Evolutionary conservation across 1,140 invertebrate species (phyloP).

Genomic region (Cydia amplana): DNA sequence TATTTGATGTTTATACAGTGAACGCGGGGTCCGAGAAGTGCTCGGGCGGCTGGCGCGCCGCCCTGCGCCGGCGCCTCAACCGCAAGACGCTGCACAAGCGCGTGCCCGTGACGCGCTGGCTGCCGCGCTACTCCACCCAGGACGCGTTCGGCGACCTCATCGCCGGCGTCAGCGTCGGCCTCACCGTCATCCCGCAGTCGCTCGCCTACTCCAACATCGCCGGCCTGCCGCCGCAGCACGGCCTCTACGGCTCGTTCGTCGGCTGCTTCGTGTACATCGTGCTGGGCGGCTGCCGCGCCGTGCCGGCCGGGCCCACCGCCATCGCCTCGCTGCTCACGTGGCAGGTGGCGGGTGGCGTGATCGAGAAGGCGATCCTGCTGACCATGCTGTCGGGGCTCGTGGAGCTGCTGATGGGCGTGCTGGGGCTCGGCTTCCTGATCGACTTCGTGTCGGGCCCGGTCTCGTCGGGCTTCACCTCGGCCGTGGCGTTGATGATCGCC

Average conservation of each 20-base stretch:
- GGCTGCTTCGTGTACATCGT: constrained; percentile 95
- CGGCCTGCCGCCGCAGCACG: constrained; percentile 89
- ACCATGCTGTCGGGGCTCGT: constrained; percentile 89
- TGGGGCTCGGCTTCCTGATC: constrained; percentile 94
- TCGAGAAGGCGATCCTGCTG: constrained; percentile 89
- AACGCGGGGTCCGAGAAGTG: constrained; percentile 45
- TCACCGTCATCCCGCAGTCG: constrained; percentile 91
- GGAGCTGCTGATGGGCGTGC: constrained; percentile 90
- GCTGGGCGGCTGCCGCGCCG: constrained; percentile 94
- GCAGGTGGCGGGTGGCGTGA: constrained; percentile 85
- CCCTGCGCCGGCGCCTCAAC: constrained; percentile 76
- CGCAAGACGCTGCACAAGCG: constrained; percentile 85
- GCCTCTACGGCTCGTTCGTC: constrained; percentile 94
- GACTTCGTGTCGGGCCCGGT: constrained; percentile 97
- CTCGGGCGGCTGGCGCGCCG: constrained; percentile 60
- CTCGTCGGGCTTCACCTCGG: constrained; percentile 95
- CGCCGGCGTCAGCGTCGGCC: constrained; percentile 91
- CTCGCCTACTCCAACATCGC: constrained; percentile 92
- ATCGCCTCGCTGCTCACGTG: constrained; percentile 90
- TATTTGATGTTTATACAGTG: constrained; percentile 44
- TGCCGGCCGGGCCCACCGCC: constrained; percentile 93
- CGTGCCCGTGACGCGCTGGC: constrained; percentile 86
- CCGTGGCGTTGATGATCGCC: constrained; percentile 94
- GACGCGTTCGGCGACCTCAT: constrained; percentile 89
- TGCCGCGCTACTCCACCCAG: constrained; percentile 84